phyloP scores from a whole-genome alignment of 2,797 vertebrate genomes.

The Cyprinodon diabolis region DNA sequence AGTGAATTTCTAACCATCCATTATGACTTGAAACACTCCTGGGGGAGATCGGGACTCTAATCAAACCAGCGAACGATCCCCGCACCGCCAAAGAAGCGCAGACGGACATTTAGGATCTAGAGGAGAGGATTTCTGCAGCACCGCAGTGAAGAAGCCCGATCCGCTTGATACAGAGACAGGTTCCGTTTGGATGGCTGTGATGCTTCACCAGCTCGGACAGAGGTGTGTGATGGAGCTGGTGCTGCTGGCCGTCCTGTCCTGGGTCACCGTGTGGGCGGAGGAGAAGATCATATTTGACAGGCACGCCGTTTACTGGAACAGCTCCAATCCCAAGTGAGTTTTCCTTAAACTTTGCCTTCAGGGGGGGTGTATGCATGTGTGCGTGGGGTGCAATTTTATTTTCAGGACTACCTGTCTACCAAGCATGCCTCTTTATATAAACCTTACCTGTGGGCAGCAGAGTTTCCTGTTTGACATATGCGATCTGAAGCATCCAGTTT shows the following conservation, averaged over 20 bases:
- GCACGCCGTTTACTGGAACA: conserved; percentile 96
- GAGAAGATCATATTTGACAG: conserved; percentile 94
- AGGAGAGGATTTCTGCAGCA: conserved; percentile 61
- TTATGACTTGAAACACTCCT: conserved; percentile 67
- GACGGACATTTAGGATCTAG: conserved; percentile 64
- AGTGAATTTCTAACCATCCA: conserved; percentile 34
- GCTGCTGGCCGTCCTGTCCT: conserved; percentile 84
- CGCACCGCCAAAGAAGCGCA: conserved; percentile 48
- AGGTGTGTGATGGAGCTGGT: conserved; percentile 83
- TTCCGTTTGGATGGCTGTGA: conserved; percentile 62
- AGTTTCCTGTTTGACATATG: background rate
- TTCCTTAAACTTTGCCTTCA: conserved; percentile 8
- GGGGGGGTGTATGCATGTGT: conserved; percentile 15
- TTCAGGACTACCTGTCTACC: conserved; percentile 5
- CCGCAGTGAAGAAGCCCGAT: conserved; percentile 50
- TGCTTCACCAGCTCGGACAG: conserved; percentile 68
- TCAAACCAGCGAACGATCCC: conserved; percentile 44
- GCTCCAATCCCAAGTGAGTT: conserved; percentile 93
- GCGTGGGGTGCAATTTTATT: conserved; percentile 2
- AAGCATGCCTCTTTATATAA: conserved; percentile 7
- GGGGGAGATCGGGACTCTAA: conserved; percentile 31
- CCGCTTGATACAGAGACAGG: conserved; percentile 15
- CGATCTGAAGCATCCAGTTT: background rate
- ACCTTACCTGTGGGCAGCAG: conserved; percentile 11
- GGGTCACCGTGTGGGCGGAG: conserved; percentile 89